phyloP scores from a whole-genome alignment of 1,140 invertebrate species.

The Halesus radiatus region DNA sequence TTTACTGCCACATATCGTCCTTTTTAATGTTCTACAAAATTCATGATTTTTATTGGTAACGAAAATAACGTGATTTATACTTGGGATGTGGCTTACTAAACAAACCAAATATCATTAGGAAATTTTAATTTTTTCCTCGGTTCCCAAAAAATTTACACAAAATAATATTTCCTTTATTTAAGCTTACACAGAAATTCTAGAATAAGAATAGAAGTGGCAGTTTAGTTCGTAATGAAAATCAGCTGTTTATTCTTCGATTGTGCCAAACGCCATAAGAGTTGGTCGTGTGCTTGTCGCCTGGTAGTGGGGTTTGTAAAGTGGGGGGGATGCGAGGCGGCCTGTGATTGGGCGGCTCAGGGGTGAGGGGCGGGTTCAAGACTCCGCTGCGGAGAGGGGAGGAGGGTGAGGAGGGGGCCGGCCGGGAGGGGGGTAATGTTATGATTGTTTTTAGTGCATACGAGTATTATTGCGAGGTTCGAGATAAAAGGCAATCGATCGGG shows the following conservation, averaged over 20 bases:
- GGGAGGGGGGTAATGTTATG: slow-evolving; percentile 40
- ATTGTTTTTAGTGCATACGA: slow-evolving; percentile 42
- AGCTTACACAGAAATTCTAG: neutral
- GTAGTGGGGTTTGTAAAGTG: slow-evolving; percentile 17
- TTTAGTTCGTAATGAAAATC: neutral
- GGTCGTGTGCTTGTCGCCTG: neutral
- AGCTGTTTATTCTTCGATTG: neutral
- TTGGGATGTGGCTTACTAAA: too few relatives aligned
- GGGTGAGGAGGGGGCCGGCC: slow-evolving; percentile 11
- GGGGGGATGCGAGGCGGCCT: slow-evolving; percentile 3
- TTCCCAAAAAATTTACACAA: too few relatives aligned
- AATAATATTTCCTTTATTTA: too few relatives aligned
- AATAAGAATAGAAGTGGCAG: neutral
- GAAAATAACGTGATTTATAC: too few relatives aligned
- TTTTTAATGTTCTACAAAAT: too few relatives aligned
- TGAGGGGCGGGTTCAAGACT: slow-evolving; percentile 19
- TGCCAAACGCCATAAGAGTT: slow-evolving; percentile 24
- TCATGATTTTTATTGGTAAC: too few relatives aligned
- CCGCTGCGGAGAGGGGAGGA: neutral
- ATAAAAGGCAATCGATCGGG: slow-evolving; percentile 21
- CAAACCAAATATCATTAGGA: too few relatives aligned
- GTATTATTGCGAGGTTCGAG: slow-evolving; percentile 30
- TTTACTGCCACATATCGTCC: too few relatives aligned
- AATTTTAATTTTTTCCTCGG: too few relatives aligned
- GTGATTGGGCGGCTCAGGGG: slow-evolving; percentile 16